Percentiles rank a stretch among this genome's conserved stretches.
These are phyloP conservation scores for Meganola albula DNA, from an alignment of 2,888 invertebrate species.

Conservation along the genomic window DNA sequence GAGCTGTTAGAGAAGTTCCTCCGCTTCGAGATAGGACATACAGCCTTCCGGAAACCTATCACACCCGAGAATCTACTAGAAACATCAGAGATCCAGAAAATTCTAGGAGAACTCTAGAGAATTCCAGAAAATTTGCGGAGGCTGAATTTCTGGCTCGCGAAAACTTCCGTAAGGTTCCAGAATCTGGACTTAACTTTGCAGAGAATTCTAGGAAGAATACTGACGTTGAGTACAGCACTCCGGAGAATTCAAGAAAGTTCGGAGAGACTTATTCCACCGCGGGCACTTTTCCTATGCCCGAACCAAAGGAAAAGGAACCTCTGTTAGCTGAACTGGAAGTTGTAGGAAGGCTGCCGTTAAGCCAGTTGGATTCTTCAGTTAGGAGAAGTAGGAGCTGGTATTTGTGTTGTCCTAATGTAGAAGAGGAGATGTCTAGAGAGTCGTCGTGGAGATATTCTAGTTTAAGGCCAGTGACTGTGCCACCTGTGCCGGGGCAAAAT, in stretches of 20 bases:
- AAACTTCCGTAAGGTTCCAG: too few relatives aligned
- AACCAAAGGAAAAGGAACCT: conserved; percentile 66
- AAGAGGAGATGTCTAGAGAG: conserved; percentile 59
- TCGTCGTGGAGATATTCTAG: conserved; percentile 69
- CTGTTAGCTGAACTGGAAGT: conserved; percentile 61
- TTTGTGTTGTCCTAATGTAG: conserved; percentile 74
- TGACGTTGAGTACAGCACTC: conserved; percentile 55
- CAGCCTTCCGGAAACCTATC: conserved; percentile 50
- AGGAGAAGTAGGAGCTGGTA: conserved; percentile 79
- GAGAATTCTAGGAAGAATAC: too few relatives aligned
- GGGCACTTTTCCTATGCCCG: conserved; percentile 70
- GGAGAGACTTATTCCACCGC: conserved; percentile 70
- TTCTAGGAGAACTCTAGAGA: too few relatives aligned
- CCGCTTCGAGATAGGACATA: conserved; percentile 54
- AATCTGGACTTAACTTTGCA: too few relatives aligned
- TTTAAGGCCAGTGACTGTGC: conserved; percentile 59
- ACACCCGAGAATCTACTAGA: too few relatives aligned
- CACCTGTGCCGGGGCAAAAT: conserved; percentile 52
- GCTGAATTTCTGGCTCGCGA: too few relatives aligned
- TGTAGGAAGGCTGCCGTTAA: conserved; percentile 57
- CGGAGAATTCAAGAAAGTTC: conserved; percentile 42
- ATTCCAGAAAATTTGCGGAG: too few relatives aligned
- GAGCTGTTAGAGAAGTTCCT: conserved; percentile 50
- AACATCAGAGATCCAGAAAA: too few relatives aligned
- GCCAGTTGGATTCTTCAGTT: conserved; percentile 48